These are phyloP conservation scores for Tolmerus cingulatus DNA, from an alignment of 2,888 invertebrate species.

Conservation along the genomic window DNA sequence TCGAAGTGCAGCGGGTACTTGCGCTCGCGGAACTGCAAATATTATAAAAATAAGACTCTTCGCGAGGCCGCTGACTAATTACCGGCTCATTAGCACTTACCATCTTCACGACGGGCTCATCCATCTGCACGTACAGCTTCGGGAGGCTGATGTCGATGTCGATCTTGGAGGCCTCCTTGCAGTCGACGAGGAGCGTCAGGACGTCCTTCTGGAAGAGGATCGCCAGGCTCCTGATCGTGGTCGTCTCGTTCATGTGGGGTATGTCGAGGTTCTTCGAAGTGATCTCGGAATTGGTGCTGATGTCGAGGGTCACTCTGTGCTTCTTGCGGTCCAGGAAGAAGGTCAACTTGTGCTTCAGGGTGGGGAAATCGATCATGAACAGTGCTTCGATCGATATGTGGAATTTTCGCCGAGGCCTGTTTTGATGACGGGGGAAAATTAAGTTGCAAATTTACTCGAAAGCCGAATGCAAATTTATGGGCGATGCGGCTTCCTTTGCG, in stretches of 20 bases:
- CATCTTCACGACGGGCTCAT: slow-evolving; percentile 62
- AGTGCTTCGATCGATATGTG: slow-evolving; percentile 63
- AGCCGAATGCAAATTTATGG: background rate
- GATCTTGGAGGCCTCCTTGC: slow-evolving; percentile 60
- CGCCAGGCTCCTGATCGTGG: slow-evolving; percentile 62
- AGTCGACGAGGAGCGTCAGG: slow-evolving; percentile 60
- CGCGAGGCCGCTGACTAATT: background rate
- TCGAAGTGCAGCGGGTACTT: slow-evolving; percentile 63
- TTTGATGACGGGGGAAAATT: background rate
- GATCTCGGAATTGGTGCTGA: slow-evolving; percentile 59
- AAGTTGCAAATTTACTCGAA: background rate
- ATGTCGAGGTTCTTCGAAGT: slow-evolving; percentile 62
- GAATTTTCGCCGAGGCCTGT: slow-evolving; percentile 61
- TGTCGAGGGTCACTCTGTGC: slow-evolving; percentile 61
- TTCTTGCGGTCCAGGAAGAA: slow-evolving; percentile 63
- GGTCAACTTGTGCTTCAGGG: slow-evolving; percentile 62
- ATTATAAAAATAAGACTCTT: background rate
- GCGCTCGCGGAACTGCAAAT: slow-evolving; percentile 60
- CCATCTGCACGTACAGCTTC: slow-evolving; percentile 63
- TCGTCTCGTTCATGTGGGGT: slow-evolving; percentile 62
- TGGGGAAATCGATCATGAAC: slow-evolving; percentile 64
- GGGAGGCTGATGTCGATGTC: slow-evolving; percentile 61
- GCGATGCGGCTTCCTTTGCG: background rate
- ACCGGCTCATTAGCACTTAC: slow-evolving; percentile 53
- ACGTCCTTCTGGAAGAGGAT: slow-evolving; percentile 60